Base-by-base conservation (phyloP, 2,888 invertebrate genomes). In the Craniophora ligustri region DNA sequence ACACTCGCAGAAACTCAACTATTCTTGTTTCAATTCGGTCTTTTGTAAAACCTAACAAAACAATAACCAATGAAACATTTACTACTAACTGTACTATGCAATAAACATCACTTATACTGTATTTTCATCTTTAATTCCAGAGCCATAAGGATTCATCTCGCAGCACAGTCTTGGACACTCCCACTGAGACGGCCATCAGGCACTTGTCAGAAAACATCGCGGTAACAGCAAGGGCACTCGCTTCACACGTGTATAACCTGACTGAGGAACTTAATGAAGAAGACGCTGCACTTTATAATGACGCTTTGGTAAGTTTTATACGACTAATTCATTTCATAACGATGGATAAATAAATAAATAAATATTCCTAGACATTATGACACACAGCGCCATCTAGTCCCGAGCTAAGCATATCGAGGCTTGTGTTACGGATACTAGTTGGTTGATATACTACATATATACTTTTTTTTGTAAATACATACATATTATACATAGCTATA, bases 211-310 rank as follows among this genome's bases (percentile, higher is more conserved):
- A 90, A 42, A 97, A 98, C 85, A 95, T 97, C 0, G 95, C 95
- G 77, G 88, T 96, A 10, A 94, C 98, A 23, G 98, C 98, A 0
- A 97, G 98, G 79, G 96, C 98, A 0, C 93, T 99, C 47, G 98
- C 98, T 32, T 96, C 95, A 18, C 96, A 96, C 79, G 92, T 98
- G 38, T 98, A 97, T 87, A 97, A 97, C 85, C 88, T 96, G 5
- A 94, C 95, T 0, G 89, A 76, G 0, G 88, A 89, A 2, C 57
- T 67, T 0, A 85, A 72, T 19, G 75, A 77, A 0, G 86, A 88
- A n/a, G 91, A 93, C 21, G 41, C 68, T 0, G 94, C 95, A 41
- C 92, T 98, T 8, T 97, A 97, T 79, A 94, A 95, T 38, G 96
- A 96, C 38, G 95, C 96, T 40, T 85, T 97, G 94, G 98, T 98